phyloP scores from a whole-genome alignment of 2,888 invertebrate species.

The Cecidostiba fungosa region DNA sequence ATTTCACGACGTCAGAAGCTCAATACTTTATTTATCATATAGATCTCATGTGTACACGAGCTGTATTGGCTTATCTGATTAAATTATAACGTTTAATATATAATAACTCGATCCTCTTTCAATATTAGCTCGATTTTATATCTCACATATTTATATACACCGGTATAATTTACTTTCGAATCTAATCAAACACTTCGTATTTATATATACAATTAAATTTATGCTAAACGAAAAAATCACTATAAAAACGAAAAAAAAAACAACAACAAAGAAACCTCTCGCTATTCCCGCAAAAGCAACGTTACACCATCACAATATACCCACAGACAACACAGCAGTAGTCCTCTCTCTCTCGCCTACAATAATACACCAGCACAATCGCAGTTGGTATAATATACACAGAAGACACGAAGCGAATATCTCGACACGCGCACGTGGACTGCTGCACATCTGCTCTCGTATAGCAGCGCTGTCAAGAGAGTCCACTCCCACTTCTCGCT shows the following conservation, averaged over 20 bases:
- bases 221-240: no score
- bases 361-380: no score
- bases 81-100: not conserved
- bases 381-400: no score
- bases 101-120: not conserved
- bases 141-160: no score
- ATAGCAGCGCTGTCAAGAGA: not conserved
- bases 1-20: conserved; percentile 14
- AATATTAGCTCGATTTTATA: not conserved
- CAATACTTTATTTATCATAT: not conserved
- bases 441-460: conserved; percentile 28
- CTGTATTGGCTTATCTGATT: not conserved
- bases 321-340: not conserved
- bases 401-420: not conserved
- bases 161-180: no score
- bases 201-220: no score
- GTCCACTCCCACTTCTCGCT: conserved; percentile 53
- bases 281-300: not conserved
- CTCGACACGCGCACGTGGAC: conserved; percentile 29
- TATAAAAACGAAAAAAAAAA: not conserved
- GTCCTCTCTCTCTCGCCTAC: not conserved
- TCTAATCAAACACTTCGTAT: no score
- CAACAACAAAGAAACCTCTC: not conserved
- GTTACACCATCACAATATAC: not conserved
- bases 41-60: not conserved